A percentile compares a stretch with the other conserved stretches of the same genome.
Conservation (phyloP, 2,888 invertebrate species). For the Chrysina gloriosa region DNA sequence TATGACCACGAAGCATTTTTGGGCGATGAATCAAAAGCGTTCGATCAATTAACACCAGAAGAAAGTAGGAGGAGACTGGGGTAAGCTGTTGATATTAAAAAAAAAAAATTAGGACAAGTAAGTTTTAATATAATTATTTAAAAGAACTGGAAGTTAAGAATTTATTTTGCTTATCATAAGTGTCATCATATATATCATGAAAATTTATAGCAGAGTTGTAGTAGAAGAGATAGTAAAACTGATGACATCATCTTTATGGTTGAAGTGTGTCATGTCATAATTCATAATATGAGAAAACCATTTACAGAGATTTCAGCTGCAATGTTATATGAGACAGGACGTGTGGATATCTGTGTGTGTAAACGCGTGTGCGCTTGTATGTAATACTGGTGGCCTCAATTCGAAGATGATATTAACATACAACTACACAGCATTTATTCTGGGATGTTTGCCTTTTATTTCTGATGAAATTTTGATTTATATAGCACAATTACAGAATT, state of each 20-base stretch:
- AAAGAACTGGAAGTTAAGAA: background rate
- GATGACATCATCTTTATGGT: conserved; percentile 33
- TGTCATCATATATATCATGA: background rate
- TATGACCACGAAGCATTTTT: conserved; percentile 98
- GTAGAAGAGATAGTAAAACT: background rate
- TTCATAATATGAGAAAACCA: conserved; percentile 15
- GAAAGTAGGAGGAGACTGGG: conserved; percentile 92
- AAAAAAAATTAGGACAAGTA: background rate
- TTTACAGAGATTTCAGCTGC: background rate
- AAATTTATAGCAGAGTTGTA: background rate
- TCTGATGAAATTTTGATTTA: no score
- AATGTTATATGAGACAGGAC: no score
- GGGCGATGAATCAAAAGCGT: conserved; percentile 92
- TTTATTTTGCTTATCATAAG: background rate
- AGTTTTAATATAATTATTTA: background rate
- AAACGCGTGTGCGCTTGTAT: background rate
- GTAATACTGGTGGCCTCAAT: conserved; percentile 21
- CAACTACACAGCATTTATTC: no score
- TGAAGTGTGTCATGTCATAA: conserved; percentile 16
- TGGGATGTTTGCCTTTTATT: no score
- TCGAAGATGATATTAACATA: background rate
- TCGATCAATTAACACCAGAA: conserved; percentile 93
- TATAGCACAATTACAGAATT: no score
- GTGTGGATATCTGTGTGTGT: no score
- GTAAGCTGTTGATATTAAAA: conserved; percentile 61